Percentiles rank a stretch among this genome's conserved stretches.
Evolutionary conservation across 1,140 invertebrate species (phyloP).

Genomic region (Aphelinus atriplicis): DNA sequence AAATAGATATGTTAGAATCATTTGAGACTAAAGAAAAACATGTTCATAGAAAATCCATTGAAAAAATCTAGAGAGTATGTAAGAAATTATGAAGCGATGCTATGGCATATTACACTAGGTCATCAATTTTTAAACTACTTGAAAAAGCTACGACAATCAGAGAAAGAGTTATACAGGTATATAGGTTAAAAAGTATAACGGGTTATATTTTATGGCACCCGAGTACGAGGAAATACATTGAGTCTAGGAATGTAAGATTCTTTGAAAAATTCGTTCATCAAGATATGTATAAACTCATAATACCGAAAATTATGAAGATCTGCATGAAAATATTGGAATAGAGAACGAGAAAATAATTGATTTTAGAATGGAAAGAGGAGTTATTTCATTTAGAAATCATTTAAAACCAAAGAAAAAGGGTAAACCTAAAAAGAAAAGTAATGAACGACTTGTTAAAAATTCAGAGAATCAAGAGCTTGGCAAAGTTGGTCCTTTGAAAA

Average conservation of each 20-base stretch:
- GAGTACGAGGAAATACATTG: background rate
- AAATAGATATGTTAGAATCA: slow-evolving; percentile 5
- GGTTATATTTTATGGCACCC: background rate
- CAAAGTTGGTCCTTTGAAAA: background rate
- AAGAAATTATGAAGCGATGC: slow-evolving; percentile 17
- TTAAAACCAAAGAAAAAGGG: background rate
- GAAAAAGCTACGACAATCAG: too few species aligned
- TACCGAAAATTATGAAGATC: background rate
- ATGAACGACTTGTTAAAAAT: background rate
- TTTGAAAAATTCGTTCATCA: background rate
- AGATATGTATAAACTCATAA: background rate
- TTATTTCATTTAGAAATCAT: background rate
- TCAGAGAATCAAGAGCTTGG: background rate
- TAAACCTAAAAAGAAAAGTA: background rate
- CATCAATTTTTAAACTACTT: too few species aligned
- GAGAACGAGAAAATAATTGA: background rate
- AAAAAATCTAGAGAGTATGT: slow-evolving; percentile 16
- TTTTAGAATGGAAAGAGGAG: background rate
- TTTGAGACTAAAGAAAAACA: slow-evolving; percentile 28
- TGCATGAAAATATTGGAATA: background rate
- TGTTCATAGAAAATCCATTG: slow-evolving; percentile 27
- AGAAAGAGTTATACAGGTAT: too few species aligned
- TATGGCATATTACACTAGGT: too few species aligned
- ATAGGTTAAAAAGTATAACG: background rate
- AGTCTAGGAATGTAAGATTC: background rate